Evolutionary conservation across 2,797 vertebrate species (phyloP).

Genomic region (Liasis olivaceus): DNA sequence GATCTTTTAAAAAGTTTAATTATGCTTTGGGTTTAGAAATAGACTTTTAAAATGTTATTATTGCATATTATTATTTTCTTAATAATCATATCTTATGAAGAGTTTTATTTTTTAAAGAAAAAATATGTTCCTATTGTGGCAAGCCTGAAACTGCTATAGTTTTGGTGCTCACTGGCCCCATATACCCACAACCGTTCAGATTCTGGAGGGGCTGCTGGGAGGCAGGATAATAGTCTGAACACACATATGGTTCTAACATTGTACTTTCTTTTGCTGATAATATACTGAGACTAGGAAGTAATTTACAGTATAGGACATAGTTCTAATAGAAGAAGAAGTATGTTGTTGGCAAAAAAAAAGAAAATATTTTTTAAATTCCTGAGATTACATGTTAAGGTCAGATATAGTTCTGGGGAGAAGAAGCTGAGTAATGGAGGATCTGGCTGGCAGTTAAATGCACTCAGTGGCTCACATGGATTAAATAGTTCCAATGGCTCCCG

Average conservation of each 20-base stretch:
- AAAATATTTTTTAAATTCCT: neutral
- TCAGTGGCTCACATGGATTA: neutral
- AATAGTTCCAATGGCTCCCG: neutral
- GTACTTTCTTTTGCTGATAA: neutral
- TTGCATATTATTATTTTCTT: slow-evolving; percentile 80
- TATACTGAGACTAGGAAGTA: neutral
- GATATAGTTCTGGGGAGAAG: neutral
- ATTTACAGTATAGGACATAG: neutral
- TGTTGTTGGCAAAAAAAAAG: neutral
- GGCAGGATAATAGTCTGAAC: neutral
- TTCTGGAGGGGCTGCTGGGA: neutral
- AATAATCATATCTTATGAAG: slow-evolving; percentile 66
- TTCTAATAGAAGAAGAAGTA: neutral
- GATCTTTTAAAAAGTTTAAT: neutral
- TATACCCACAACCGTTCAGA: neutral
- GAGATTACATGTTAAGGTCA: neutral
- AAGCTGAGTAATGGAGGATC: neutral
- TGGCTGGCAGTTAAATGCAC: neutral
- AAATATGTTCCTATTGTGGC: slow-evolving; percentile 68
- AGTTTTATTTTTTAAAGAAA: slow-evolving; percentile 61
- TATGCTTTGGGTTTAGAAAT: slow-evolving; percentile 66
- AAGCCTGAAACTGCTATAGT: slow-evolving; percentile 24
- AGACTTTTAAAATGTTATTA: slow-evolving; percentile 70
- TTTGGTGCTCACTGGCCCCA: neutral
- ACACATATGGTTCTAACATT: neutral